Evolutionary conservation across 2,113 vertebrate genomes (phyloP).

Genomic region (Chaetorhynchus papuensis): DNA sequence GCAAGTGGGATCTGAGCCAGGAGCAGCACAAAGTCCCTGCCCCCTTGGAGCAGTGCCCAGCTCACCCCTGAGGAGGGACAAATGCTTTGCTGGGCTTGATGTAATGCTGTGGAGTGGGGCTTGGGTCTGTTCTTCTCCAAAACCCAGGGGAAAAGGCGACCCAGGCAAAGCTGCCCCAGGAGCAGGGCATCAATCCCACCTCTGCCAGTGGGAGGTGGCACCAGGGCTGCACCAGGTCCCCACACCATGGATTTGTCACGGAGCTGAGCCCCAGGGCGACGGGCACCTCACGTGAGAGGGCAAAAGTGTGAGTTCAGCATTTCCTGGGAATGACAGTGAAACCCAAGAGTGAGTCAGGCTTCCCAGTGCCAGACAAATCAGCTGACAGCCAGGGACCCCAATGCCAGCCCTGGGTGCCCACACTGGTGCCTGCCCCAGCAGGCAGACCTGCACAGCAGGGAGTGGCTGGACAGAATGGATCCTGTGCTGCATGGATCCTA

Average conservation of each 20-base stretch:
- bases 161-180: not conserved
- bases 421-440: not conserved
- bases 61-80: rapidly evolving
- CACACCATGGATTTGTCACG: not conserved
- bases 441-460: not conserved
- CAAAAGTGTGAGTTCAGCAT: not conserved
- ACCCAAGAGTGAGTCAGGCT: not conserved
- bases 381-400: not conserved
- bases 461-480: not conserved
- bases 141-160: not conserved
- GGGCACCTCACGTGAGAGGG: not conserved
- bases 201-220: not conserved
- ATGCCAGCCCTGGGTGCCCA: not conserved
- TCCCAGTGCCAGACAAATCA: not conserved
- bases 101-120: not conserved
- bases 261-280: not conserved
- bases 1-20: not conserved
- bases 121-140: not conserved
- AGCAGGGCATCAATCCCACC: not conserved
- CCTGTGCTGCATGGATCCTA: not conserved
- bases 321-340: not conserved
- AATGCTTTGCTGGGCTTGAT: not conserved
- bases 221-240: not conserved
- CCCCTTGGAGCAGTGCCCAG: not conserved
- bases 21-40: not conserved